These are phyloP conservation scores for Epizoanthus scotinus DNA, from an alignment of 92 coral and sea anemone genomes.

Conservation along the genomic window DNA sequence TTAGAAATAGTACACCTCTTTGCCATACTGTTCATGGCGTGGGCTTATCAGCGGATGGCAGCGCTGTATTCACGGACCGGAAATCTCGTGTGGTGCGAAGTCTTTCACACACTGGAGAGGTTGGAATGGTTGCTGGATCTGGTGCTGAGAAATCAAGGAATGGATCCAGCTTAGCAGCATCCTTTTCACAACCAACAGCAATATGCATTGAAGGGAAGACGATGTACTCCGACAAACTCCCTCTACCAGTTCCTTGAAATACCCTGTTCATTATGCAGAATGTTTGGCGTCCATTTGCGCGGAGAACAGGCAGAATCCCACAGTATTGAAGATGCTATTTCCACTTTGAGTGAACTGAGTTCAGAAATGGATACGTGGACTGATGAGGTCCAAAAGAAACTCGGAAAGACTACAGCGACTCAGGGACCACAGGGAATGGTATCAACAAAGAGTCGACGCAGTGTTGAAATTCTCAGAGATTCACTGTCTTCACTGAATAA, in stretches of 20 bases:
- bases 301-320: slow-evolving; percentile 8
- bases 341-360: slow-evolving; percentile 12
- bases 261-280: slow-evolving; percentile 5
- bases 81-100: slow-evolving; percentile 42
- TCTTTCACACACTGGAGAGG: slow-evolving; percentile 23
- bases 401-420: background rate
- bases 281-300: slow-evolving; percentile 32
- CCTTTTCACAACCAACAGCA: slow-evolving; percentile 48
- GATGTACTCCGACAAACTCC: slow-evolving; percentile 29
- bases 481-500: slow-evolving; percentile 13
- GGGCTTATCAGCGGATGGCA: slow-evolving; percentile 19
- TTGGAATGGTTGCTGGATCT: slow-evolving; percentile 41
- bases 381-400: slow-evolving; percentile 35
- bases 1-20: slow-evolving; percentile 38
- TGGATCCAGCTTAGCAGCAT: slow-evolving; percentile 46
- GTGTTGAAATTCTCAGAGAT: slow-evolving; percentile 28
- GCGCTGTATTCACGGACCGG: slow-evolving; percentile 38
- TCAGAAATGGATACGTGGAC: slow-evolving; percentile 27
- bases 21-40: slow-evolving; percentile 51
- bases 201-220: slow-evolving; percentile 47
- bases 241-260: slow-evolving; percentile 3
- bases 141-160: slow-evolving; percentile 37
- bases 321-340: slow-evolving; percentile 1
- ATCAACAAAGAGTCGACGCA: slow-evolving; percentile 32
- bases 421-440: slow-evolving; percentile 34